Base-by-base conservation (phyloP, 1,140 invertebrate species). In the Lordiphosa mommai region DNA sequence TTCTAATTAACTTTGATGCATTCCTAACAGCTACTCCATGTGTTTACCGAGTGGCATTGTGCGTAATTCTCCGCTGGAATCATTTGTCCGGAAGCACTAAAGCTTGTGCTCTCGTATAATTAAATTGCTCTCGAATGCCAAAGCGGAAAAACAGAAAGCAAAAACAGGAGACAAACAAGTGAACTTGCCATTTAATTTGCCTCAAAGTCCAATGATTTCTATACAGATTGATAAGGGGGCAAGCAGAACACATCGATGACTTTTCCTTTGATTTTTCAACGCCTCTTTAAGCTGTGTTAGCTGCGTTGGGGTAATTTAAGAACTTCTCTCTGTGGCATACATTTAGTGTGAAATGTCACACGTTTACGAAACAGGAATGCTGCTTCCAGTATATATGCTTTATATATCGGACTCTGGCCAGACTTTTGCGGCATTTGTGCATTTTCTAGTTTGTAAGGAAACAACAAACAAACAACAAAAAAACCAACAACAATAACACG, bases 31-130 rank as follows among this genome's bases (percentile, higher is more conserved):
- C 61, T n/a, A 30, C 41, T 48, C 32, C 74, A 80, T 80, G 27
- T 79, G 70, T 73, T 60, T 58, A 55, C 64, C 73, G 14, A 46
- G 33, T 66, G 60, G 38, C 67, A 80, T 79, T 66, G 76, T 82
- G 74, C 76, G 76, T 80, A 74, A 80, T 66, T 80, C 33, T 53
- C 37, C 65, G 12, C 23, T 20, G 23, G 36, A 34, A 16, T 58
- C 77, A 80, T 82, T 66, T 80, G 77, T 36, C 76, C 66, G 71
- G 77, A 82, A 80, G 67, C 74, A 82, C 65, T 74, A 82, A 82
- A 79, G 66, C 56, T 61, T 52, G 63, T 64, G 53, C 74, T 68
- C 64, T 65, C 61, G 71, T 80, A 80, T 80, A 80, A 80, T 80
- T 80, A 80, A 80, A 80, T 71, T 66, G 74, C 61, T 61, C 47